Base-by-base conservation (phyloP, 2,888 invertebrate species). In the Proisotoma minuta region DNA sequence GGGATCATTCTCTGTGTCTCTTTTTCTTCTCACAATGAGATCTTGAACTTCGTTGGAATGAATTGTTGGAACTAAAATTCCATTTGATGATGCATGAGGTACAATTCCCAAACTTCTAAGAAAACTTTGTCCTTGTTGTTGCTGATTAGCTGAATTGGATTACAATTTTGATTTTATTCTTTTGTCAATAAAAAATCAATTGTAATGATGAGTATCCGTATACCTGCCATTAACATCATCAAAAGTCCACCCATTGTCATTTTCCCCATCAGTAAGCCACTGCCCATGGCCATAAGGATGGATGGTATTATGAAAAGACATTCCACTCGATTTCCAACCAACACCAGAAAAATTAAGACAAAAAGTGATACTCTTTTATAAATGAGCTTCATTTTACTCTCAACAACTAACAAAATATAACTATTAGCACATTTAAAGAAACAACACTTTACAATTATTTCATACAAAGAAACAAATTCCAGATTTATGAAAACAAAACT, bases 181-280 rank as follows among this genome's bases (percentile, higher is more conserved):
- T 54, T 20, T 26, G 34, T 54, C 10, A 15, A 34, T 54, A 3
- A 22, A 10, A 39, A 54, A 34, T 20, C 20, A 3, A 18, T n/a
- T 54, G 12, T 8, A n/a, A n/a, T n/a, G n/a, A n/a, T n/a, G n/a
- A n/a, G 34, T 10, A 26, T 28, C 15, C 8, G 28, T 60, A 62
- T 59, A 70, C 65, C 68, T 49, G 69, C 68, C 60, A 68, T 56
- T 39, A 69, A 53, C 71, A 71, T 69, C 64, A 69, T 69, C 3
- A 69, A 47, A 5, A 71, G 34, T n/a, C 71, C 71, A 24, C 71
- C 71, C 27, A 71, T 28, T 27, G 69, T 63, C 66, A 71, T 64
- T 50, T 68, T 68, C 28, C 69, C 66, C 28, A 69, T 63, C 24
- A 71, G 59, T 10, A 71, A 50, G 15, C 68, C 66, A 22, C 71